Evolutionary conservation across 92 coral and sea anemone genomes (phyloP), one percentile per base, ranked within the genome.

Genomic region (Palythoa caribaeorum): DNA sequence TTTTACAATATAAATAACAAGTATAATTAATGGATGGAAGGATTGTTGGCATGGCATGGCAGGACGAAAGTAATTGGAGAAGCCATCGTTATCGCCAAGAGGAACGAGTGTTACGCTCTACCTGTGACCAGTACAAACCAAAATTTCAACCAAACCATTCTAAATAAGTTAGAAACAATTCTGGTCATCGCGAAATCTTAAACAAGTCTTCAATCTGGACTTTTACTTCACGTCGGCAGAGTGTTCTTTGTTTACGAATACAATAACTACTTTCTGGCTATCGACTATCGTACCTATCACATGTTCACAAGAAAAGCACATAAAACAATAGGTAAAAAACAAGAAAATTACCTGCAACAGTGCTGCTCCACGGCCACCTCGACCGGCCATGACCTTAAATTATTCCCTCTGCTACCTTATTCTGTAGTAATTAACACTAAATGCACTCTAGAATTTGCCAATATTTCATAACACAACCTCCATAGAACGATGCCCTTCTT

Each of bases 281-380:
- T 28, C 28, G 28, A 28, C 28, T 28, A 28, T 0, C 0, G 35
- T 53, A 35, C 14, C 47, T 38, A 52, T 60, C 68, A 78, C 85
- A 77, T 77, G 55, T 38, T 74, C 14, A 20, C n/a, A 8, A 16
- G 16, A 1, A 76, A 38, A 48, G 6, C 53, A 65, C 70, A 9
- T 28, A 28, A 28, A 28, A 28, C 28, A 28, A 28, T 28, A 28
- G 28, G 28, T 28, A 28, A 28, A 63, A 15, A 8, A 17, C 19
- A 39, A 44, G 2, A 36, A 51, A 38, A 60, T 79, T 93, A 94
- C 98, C 98, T 96, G 98, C 88, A 96, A 81, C 59, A 96, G 95
- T 11, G 97, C 98, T 6, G 98, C 98, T 51, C 98, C 98, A 44
- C 98, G 95, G 83, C 98, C 98, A 20, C 98, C 98, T 38, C 98